phyloP scores from a whole-genome alignment of 2,888 invertebrate genomes.

The Tenthredo amoena region DNA sequence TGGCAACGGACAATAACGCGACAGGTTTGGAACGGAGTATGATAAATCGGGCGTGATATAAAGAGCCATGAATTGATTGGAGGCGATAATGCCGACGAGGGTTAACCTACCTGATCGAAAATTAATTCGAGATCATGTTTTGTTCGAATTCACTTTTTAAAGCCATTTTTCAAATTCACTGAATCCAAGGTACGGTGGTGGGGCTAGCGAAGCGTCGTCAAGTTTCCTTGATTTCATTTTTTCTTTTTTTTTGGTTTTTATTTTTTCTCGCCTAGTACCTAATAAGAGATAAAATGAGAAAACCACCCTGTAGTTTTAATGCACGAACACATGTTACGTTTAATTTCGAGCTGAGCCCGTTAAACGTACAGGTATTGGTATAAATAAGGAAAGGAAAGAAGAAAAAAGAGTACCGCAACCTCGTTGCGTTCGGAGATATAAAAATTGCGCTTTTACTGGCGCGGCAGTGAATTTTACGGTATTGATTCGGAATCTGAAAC shows the following conservation, averaged over 20 bases:
- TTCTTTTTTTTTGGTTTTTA: no score
- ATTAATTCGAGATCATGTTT: not conserved
- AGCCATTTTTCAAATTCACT: not conserved
- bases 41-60: not conserved
- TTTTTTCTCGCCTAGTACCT: not conserved
- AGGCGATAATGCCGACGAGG: not conserved
- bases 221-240: not conserved
- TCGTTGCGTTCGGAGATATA: not conserved
- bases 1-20: not conserved
- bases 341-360: not conserved
- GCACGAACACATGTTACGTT: constrained; percentile 7
- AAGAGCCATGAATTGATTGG: not conserved
- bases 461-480: not conserved
- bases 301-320: not conserved
- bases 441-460: not conserved
- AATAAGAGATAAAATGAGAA: not conserved
- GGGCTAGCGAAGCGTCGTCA: no score
- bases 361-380: not conserved
- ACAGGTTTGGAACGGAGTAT: not conserved
- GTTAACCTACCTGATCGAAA: not conserved
- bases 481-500: not conserved
- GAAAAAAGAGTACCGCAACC: not conserved
- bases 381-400: not conserved
- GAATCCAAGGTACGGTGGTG: not conserved
- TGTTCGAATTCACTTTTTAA: not conserved